A percentile compares a stretch with the other conserved stretches of the same genome.
Conservation (phyloP, 2,888 invertebrate species). For the Agriopis leucophaearia region DNA sequence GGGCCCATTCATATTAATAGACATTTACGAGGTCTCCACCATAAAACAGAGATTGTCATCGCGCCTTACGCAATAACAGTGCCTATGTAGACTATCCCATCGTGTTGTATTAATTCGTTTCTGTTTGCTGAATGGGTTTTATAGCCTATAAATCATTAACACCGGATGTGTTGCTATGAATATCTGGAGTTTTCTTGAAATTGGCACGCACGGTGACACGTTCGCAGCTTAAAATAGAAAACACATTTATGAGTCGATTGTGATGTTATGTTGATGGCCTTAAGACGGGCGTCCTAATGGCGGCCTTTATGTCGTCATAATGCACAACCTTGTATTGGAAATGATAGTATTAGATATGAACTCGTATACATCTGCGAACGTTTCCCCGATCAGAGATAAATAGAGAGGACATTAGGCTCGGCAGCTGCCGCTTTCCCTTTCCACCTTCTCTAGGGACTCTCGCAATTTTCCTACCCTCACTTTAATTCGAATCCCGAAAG, state of each 20-base stretch:
- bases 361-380: conserved; percentile 60
- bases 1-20: conserved; percentile 87
- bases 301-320: conserved; percentile 55
- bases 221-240: conserved; percentile 40
- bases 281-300: conserved; percentile 53
- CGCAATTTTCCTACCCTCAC: conserved; percentile 84
- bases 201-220: conserved; percentile 62
- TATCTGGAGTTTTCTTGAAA: conserved; percentile 59
- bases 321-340: conserved; percentile 38
- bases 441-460: conserved; percentile 76
- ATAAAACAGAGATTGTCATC: conserved; percentile 86
- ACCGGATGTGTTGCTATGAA: conserved; percentile 65
- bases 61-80: conserved; percentile 75
- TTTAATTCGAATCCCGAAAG: conserved; percentile 84
- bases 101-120: conserved; percentile 70
- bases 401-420: conserved; percentile 80
- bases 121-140: conserved; percentile 75
- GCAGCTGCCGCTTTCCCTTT: conserved; percentile 74
- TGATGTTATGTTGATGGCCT: conserved; percentile 53
- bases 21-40: conserved; percentile 83
- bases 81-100: conserved; percentile 61
- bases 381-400: conserved; percentile 81
- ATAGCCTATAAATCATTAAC: conserved; percentile 69
- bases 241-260: conserved; percentile 33
- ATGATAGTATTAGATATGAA: conserved; percentile 55